Base-by-base conservation (phyloP, 2,888 invertebrate genomes). In the Scaptomyza flava region DNA sequence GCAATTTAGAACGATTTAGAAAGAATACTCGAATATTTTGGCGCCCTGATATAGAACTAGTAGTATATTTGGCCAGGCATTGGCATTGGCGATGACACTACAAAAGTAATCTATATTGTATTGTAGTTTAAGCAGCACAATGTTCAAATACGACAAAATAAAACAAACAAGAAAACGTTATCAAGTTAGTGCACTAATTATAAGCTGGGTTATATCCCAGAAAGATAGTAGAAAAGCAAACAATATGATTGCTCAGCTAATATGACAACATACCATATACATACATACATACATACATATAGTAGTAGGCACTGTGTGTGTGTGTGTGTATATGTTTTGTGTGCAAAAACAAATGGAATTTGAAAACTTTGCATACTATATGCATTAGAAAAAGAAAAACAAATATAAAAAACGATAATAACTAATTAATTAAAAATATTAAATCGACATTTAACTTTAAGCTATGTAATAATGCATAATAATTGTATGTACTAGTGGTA, bases 1-100 rank as follows among this genome's bases (percentile, higher is more conserved):
- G 75, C 64, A 58, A 58, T 68, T 68, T 72, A 68, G 60, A 72
- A 69, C 52, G 77, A 79, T 60, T 68, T 60, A 65, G 56, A 54
- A 63, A 14, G 47, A 53, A 84, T 85, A 83, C 85, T 85, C 83
- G 83, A 85, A 83, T 85, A 77, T 14, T 36, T 38, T 41, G 64
- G 36, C 63, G 61, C 38, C 17, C 59, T 47, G 20, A 48, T 23
- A 23, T 23, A n/a, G n/a, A n/a, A 23, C 23, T 23, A 23, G 23
- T 59, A 51, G 12, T 33, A n/a, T 58, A 33, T 34, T 38, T 58
- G 72, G 53, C 72, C 58, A 65, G 52, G 31, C 65, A 66, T 60
- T 71, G 43, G 61, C 67, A 68, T 59, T 68, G 47, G 71, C 58
- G 53, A 81, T 72, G 79, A 71, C 61, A 63, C 60, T 77, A 64